Percentiles rank a stretch among this genome's conserved stretches.
These are phyloP conservation scores for Notolepis coatsorum DNA, from an alignment of 2,797 vertebrate genomes.

Conservation along the genomic window DNA sequence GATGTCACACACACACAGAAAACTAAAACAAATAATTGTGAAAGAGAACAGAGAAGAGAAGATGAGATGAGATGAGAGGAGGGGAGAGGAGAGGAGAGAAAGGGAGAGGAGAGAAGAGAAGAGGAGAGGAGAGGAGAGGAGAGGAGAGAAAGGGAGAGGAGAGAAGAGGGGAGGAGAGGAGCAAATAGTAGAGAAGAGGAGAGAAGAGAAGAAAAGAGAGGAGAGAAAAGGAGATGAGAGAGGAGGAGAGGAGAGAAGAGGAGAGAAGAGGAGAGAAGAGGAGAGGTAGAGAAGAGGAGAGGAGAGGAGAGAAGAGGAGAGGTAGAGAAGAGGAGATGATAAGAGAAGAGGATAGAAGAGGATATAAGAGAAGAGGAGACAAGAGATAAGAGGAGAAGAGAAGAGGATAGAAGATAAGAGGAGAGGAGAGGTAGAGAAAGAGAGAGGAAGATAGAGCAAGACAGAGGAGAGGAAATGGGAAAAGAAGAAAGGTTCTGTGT, in stretches of 20 bases:
- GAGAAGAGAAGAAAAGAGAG: not conserved
- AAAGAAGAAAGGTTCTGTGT: too few species aligned
- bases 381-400: too few species aligned
- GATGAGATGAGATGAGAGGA: too few species aligned
- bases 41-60: not conserved
- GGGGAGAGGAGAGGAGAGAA: not conserved
- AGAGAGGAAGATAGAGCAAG: conserved; percentile 3
- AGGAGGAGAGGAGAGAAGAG: not conserved
- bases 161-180: not conserved
- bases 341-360: too few species aligned
- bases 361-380: too few species aligned
- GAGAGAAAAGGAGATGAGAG: not conserved
- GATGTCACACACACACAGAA: not conserved
- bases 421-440: conserved; percentile 20
- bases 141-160: not conserved
- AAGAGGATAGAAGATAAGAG: conserved; percentile 14
- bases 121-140: not conserved
- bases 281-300: not conserved
- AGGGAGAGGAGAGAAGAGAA: too few species aligned
- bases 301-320: not conserved
- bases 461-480: conserved; percentile 49
- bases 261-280: not conserved
- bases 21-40: not conserved
- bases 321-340: too few species aligned
- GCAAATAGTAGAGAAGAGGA: not conserved